phyloP scores from a whole-genome alignment of 1,140 invertebrate genomes.

The Venturia canescens region DNA sequence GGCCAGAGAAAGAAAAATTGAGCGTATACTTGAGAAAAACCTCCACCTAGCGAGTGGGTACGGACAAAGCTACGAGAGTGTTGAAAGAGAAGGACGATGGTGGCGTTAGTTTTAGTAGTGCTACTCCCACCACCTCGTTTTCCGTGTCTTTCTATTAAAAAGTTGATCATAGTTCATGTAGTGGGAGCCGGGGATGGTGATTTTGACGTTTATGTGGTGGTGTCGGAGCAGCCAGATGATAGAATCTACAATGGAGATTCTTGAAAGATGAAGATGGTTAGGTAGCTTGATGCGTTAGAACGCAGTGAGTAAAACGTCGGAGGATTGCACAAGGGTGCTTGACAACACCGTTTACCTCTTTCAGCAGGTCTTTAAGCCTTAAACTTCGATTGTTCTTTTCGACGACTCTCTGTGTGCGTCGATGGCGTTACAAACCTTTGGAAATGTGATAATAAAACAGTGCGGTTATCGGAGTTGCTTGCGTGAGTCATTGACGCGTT shows the following conservation, averaged over 20 bases:
- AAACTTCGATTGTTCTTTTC: background rate
- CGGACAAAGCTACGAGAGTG: background rate
- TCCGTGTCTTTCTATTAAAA: constrained; percentile 63
- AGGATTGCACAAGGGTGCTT: constrained; percentile 37
- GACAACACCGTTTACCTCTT: constrained; percentile 40
- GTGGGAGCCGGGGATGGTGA: constrained; percentile 11
- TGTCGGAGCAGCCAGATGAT: background rate
- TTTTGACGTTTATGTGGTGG: constrained; percentile 17
- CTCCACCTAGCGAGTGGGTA: background rate
- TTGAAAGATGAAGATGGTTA: background rate
- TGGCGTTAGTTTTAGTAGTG: constrained; percentile 50
- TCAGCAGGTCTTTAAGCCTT: background rate
- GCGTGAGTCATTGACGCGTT: too few species aligned
- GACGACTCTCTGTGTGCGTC: constrained; percentile 47
- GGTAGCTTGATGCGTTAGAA: background rate
- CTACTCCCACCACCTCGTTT: constrained; percentile 42
- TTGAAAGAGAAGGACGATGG: background rate
- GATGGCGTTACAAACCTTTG: constrained; percentile 62
- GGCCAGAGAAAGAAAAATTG: background rate
- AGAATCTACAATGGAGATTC: background rate
- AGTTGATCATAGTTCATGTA: constrained; percentile 58
- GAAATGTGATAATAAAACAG: too few species aligned
- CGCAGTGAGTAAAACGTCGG: background rate
- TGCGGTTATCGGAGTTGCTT: too few species aligned
- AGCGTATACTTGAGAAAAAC: constrained; percentile 12